Evolutionary conservation across 2,113 vertebrate genomes (phyloP), one percentile per base, ranked within the genome.

Genomic region (Sphyrna mokarran): DNA sequence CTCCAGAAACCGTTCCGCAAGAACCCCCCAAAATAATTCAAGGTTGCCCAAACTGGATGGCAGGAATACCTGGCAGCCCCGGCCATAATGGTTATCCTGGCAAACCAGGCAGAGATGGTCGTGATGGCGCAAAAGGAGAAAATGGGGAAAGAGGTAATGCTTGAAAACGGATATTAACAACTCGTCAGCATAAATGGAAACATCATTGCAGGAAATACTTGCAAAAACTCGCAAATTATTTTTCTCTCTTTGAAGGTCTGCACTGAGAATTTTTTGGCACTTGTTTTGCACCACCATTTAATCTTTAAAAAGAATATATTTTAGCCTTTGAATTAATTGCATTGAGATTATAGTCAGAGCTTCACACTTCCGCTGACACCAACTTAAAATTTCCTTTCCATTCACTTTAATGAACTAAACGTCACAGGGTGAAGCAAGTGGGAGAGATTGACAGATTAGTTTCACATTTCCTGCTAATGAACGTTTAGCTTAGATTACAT

Each of bases 51-150:
- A 97, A 97, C 0, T 98, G 98, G 98, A 98, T 98, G 97, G 97
- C 97, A 11, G 98, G 98, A 96, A 97, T 98, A 0, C 97, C 98
- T 0, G 98, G 98, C 20, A 97, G 98, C 61, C 98, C 98, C 0
- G 98, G 98, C 80, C 98, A 98, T 96, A 98, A 98, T 0, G 98
- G 98, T 11, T 83, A 72, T 29, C 98, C 98, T 0, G 98, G 98
- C 1, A 97, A 98, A 94, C 98, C 98, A 0, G 98, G 98, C 4
- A 98, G 97, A 96, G 98, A 98, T 0, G 98, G 98, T 48, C 96
- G 48, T 86, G 96, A 97, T 0, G 98, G 98, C 5, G 96, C 97
- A 58, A 98, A 98, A 91, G 98, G 98, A 76, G 98, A 98, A 23
- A 97, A 97, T 96, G 98, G 98, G 97, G 97, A 98, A 0, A 72